Percentiles rank a stretch among this genome's conserved stretches.
These are phyloP conservation scores for Hipparchia sbordonii DNA, from an alignment of 2,888 invertebrate species.

Conservation along the genomic window DNA sequence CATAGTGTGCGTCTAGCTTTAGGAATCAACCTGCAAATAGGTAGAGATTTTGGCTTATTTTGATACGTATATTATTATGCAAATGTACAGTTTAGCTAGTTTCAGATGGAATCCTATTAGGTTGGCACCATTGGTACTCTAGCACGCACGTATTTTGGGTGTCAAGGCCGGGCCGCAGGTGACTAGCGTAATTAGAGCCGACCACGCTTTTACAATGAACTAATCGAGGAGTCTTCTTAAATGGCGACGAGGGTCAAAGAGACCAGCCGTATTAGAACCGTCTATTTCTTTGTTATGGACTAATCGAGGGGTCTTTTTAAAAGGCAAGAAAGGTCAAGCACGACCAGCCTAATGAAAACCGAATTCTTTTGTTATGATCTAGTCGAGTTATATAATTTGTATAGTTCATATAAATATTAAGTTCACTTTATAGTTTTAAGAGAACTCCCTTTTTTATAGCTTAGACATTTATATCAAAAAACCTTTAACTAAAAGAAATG, in stretches of 20 bases:
- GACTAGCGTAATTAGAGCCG: constrained; percentile 29
- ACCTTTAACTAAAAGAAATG: too few relatives aligned
- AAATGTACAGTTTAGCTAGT: constrained; percentile 35
- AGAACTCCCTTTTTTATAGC: too few relatives aligned
- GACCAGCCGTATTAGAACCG: neutral
- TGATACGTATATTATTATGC: constrained; percentile 39
- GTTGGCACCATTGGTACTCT: constrained; percentile 13
- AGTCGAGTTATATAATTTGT: neutral
- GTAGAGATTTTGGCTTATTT: constrained; percentile 31
- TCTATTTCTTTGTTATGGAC: neutral
- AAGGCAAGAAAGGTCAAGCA: neutral
- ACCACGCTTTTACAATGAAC: constrained; percentile 17
- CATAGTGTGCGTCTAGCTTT: neutral
- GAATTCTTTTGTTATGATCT: neutral
- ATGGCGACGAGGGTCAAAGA: neutral
- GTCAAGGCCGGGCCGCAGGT: constrained; percentile 44
- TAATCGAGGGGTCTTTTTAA: neutral
- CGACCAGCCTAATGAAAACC: neutral
- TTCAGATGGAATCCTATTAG: constrained; percentile 40
- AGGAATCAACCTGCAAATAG: constrained; percentile 18
- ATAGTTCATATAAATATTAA: neutral
- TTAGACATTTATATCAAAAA: too few relatives aligned
- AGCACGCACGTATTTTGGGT: constrained; percentile 43
- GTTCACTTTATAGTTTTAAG: neutral
- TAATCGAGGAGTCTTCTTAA: constrained; percentile 21